Percentiles rank a stretch among this genome's conserved stretches.
phyloP scores from a whole-genome alignment of 2,797 vertebrate species.

The Telmatherina bonti region DNA sequence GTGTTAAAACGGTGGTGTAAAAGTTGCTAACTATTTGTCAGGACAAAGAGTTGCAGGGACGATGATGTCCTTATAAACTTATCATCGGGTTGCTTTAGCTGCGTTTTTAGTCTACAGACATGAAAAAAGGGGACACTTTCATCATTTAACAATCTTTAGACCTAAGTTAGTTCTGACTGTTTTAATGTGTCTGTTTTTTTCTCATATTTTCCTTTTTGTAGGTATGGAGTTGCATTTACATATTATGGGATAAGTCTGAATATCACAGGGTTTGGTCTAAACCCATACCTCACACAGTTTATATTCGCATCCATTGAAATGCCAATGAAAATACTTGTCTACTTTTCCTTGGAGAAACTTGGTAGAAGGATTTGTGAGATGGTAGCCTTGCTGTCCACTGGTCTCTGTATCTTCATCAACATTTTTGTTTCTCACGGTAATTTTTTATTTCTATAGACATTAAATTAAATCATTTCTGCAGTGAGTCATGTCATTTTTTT shows the following conservation, averaged over 20 bases:
- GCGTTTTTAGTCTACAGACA: neutral
- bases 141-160: neutral
- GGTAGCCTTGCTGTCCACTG: slow-evolving; percentile 72
- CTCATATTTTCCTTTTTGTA: slow-evolving; percentile 54
- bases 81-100: too few relatives aligned
- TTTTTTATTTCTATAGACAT: neutral
- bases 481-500: neutral
- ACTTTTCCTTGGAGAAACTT: slow-evolving; percentile 77
- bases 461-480: neutral
- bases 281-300: slow-evolving; percentile 88
- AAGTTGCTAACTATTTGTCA: too few relatives aligned
- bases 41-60: too few relatives aligned
- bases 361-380: slow-evolving; percentile 82
- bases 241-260: slow-evolving; percentile 91
- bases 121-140: neutral
- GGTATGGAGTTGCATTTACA: slow-evolving; percentile 90
- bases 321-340: slow-evolving; percentile 87
- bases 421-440: slow-evolving; percentile 79
- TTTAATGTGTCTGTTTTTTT: neutral
- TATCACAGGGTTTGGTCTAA: slow-evolving; percentile 86
- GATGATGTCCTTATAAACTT: neutral
- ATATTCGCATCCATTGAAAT: slow-evolving; percentile 87
- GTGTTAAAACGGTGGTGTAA: too few relatives aligned
- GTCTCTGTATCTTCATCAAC: slow-evolving; percentile 77
- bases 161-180: neutral